phyloP scores from a whole-genome alignment of 2,888 invertebrate species.

The Drosophila quinaria region DNA sequence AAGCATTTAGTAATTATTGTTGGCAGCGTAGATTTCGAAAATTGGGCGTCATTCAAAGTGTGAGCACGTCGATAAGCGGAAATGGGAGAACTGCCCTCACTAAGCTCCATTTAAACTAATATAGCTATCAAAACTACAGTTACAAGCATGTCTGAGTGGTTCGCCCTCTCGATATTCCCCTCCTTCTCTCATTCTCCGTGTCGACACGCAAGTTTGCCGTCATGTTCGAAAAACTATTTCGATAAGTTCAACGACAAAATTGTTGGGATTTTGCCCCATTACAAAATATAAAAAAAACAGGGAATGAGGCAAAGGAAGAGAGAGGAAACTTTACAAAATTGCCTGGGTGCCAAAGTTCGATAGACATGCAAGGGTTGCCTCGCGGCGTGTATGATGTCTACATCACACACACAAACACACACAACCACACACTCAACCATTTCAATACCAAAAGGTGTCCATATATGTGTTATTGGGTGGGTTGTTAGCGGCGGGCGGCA shows the following conservation, averaged over 20 bases:
- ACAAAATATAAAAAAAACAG: slow-evolving; percentile 39
- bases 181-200: slow-evolving; percentile 7
- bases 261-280: slow-evolving; percentile 57
- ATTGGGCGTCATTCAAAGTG: slow-evolving; percentile 50
- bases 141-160: slow-evolving; percentile 48
- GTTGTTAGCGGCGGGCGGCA: slow-evolving; percentile 16
- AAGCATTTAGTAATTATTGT: slow-evolving; percentile 76
- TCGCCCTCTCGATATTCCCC: neutral
- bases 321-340: slow-evolving; percentile 64
- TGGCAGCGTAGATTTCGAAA: slow-evolving; percentile 31
- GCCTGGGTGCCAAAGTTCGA: slow-evolving; percentile 64
- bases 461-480: slow-evolving; percentile 14
- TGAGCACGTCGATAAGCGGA: slow-evolving; percentile 59
- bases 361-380: slow-evolving; percentile 54
- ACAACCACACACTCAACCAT: slow-evolving; percentile 8
- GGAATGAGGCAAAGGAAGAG: neutral
- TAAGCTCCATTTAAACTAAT: slow-evolving; percentile 51
- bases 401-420: slow-evolving; percentile 25
- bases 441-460: slow-evolving; percentile 13
- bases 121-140: slow-evolving; percentile 67
- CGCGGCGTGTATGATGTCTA: slow-evolving; percentile 19
- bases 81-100: slow-evolving; percentile 6
- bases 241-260: slow-evolving; percentile 77
- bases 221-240: slow-evolving; percentile 73
- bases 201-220: slow-evolving; percentile 71